Evolutionary conservation across 2,797 vertebrate genomes (phyloP), one percentile per base, ranked within the genome.

Genomic region (Notolabrus celidotus): DNA sequence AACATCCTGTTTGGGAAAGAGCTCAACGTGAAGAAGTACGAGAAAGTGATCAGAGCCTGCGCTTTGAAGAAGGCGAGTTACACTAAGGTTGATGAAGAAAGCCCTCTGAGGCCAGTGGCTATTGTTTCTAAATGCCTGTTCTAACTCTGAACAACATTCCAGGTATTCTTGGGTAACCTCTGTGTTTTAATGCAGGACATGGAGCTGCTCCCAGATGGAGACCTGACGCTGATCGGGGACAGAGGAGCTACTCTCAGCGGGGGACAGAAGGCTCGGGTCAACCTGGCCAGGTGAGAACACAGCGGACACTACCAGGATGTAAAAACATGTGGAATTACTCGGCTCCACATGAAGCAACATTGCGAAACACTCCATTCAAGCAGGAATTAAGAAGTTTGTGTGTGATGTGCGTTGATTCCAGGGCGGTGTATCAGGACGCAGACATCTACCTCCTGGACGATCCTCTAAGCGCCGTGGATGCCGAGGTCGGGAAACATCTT

Each of bases 1-100:
- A 99, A 99, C 85, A 97, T 99, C 87, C 86, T 99, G 29, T 99
- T 99, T 68, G 97, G 97, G 53, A 95, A 94, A 71, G 94, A 95
- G 56, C 93, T 97, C 15, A 87, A 96, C 64, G 93, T 76, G 53
- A 92, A 95, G 79, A 96, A 93, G 63, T 99, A 99, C 0, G 95
- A 98, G 56, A 92, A 80, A n/a, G 95, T 99, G 36, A 83, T 99
- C 33, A 89, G 83, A 80, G 96, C 94, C 17, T 99, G 97, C n/a
- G 97, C 97, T 12, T 91, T 99, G 46, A 96, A 94, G 90, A 96
- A 93, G 95, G 97, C 98, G 85, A 91, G 88, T 98, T 85, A 91
- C 87, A 10, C 1, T 9, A 10, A 34, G 11, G 2, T 3, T 27
- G 27, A 3, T 31, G 29, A 6, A 7, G 29, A 31, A 31, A 31